Conservation (phyloP, 2,888 invertebrate species). For the Microlaimidae sp. region DNA sequence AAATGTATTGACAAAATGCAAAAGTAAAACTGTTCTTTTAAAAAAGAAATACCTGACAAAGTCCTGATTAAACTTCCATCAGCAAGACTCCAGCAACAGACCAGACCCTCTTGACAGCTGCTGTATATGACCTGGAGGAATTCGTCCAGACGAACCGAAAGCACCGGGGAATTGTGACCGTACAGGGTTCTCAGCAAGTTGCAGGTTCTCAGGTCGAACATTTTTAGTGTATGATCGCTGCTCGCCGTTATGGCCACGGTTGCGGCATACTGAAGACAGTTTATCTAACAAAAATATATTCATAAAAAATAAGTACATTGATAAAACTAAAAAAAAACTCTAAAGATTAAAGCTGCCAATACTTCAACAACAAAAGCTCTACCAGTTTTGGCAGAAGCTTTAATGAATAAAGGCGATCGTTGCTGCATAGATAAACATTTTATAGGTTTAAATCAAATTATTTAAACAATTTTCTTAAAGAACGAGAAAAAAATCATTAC, state of each 20-base stretch:
- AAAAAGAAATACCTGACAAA: not conserved
- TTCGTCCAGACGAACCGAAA: not conserved
- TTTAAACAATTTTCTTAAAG: too few relatives aligned
- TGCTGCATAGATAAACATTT: too few relatives aligned
- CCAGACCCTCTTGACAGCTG: constrained; percentile 24
- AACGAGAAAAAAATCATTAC: too few relatives aligned
- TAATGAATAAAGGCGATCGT: too few relatives aligned
- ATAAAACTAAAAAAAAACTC: too few relatives aligned
- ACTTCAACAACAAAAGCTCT: too few relatives aligned
- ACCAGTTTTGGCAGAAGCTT: too few relatives aligned
- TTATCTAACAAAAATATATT: too few relatives aligned
- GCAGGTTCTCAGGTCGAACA: not conserved
- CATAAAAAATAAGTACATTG: too few relatives aligned
- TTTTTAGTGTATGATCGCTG: not conserved
- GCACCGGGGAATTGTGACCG: not conserved
- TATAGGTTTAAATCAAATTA: too few relatives aligned
- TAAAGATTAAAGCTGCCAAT: too few relatives aligned
- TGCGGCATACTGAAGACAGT: not conserved
- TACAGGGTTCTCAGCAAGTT: not conserved
- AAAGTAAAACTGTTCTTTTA: not conserved
- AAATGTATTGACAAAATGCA: too few relatives aligned
- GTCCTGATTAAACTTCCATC: constrained; percentile 15
- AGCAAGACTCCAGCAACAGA: constrained; percentile 27
- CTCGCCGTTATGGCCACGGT: not conserved
- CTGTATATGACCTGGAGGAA: constrained; percentile 18